Evolutionary conservation across 2,888 invertebrate species (phyloP), one percentile per base, ranked within the genome.

Genomic region (Ochropleura plecta): DNA sequence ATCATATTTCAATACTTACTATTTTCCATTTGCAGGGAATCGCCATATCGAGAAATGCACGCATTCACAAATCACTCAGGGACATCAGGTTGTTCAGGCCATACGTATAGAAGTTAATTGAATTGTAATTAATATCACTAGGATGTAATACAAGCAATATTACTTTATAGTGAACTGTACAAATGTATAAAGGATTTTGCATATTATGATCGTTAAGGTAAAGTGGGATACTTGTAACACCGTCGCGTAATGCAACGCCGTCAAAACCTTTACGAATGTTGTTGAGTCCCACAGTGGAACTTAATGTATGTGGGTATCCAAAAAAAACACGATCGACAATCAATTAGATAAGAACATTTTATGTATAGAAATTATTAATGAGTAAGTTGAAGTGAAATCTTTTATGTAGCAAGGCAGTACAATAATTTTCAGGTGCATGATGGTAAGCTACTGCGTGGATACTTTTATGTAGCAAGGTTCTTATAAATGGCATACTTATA

Each of bases 141-240:
- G 95, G 90, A 92, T 90, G 92, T 95, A 95, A 95, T 90, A 82
- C 90, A 95, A 96, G 96, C 96, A 96, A 96, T 96, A 96, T 88
- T 95, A 94, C 88, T 87, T 88, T 86, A 84, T 83, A 87, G 84
- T 79, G 78, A 79, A 90, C 86, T 95, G 95, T 96, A 95, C 88
- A 95, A 95, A 93, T 95, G 93, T 94, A 93, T 89, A 92, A 91
- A 94, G 83, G 84, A 90, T 83, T 91, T 91, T 92, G 89, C 88
- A 91, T 92, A 92, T 90, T 90, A 88, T 87, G 88, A 84, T 87
- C 86, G 84, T 86, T 87, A 86, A 88, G 82, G 78, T 83, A 78
- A 81, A 78, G 78, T 81, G 79, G 85, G 82, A 88, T 88, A 81
- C 86, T 85, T 88, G 86, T 90, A 85, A 90, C 89, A 92, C 90